Evolutionary conservation across 2,797 vertebrate species (phyloP), one percentile per base, ranked within the genome.

Genomic region (Cyclura pinguis): DNA sequence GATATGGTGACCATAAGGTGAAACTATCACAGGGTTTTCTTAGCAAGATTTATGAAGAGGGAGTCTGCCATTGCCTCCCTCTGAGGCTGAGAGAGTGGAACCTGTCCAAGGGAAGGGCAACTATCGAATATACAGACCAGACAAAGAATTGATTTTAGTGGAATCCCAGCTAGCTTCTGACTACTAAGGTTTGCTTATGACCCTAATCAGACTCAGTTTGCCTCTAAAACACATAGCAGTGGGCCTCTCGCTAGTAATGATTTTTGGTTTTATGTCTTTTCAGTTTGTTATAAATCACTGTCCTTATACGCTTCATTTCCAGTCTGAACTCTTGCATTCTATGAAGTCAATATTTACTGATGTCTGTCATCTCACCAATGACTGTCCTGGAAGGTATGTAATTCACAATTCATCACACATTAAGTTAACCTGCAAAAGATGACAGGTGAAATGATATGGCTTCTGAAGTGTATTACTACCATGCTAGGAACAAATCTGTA

Each of bases 281-380:
- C 94, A 91, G n/a, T 90, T 89, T 88, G 7, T 38, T 73, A 92
- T 94, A 93, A 96, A 95, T 96, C 94, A 96, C 95, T 95, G 93
- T 95, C 93, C 96, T 96, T 95, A 93, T 95, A 88, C 47, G 89
- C 78, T 76, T 95, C 94, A 93, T 95, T 95, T 94, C 90, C 94
- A 94, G 86, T 89, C 89, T 73, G 91, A 93, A 81, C 74, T 55
- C 85, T 64, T 87, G 57, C 91, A 76, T 82, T 93, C 92, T 90
- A 84, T 89, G 91, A 86, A 89, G 50, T 90, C 80, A 32, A 74
- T 86, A 73, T 80, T 94, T 90, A 92, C 64, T 74, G 67, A 86
- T 59, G 91, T 88, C 92, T 85, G 73, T 89, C 78, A 89, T 92
- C 92, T 93, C 50, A 3, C 67, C 90, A 85, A 81, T 85, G 93